Percentiles rank a stretch among this genome's conserved stretches.
Evolutionary conservation across 2,797 vertebrate genomes (phyloP).

Genomic region (Lepidocolaptes lacrymiger): DNA sequence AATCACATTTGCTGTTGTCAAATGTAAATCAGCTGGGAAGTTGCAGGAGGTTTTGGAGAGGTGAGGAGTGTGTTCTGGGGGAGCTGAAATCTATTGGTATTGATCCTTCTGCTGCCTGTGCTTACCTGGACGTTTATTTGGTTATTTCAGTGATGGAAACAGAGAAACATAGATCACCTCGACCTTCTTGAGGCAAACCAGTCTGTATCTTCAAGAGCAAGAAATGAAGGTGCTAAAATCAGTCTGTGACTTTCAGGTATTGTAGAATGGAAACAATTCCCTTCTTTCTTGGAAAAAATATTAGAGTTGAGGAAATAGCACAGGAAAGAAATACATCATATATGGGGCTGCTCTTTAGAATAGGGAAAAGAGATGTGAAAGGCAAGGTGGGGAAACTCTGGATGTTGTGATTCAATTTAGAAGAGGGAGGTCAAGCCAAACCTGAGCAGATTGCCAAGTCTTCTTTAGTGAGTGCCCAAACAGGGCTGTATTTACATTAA

Average conservation of each 20-base stretch:
- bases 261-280: neutral
- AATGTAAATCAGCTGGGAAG: neutral
- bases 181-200: neutral
- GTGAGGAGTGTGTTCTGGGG: neutral
- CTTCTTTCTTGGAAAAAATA: neutral
- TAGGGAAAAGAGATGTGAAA: neutral
- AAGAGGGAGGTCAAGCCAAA: neutral
- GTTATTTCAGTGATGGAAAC: neutral
- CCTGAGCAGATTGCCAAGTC: neutral
- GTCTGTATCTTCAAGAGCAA: neutral
- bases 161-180: neutral
- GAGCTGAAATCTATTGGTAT: neutral
- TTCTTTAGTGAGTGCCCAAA: neutral
- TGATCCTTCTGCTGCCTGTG: neutral
- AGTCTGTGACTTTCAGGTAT: neutral
- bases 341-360: neutral
- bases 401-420: neutral
- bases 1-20: neutral
- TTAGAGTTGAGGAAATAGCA: neutral
- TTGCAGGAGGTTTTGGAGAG: neutral
- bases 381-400: neutral
- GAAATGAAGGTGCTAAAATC: neutral
- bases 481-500: neutral
- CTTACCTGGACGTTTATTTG: neutral
- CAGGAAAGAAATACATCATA: neutral